Conservation (phyloP, 1,140 invertebrate species). For the Maconellicoccus hirsutus region DNA sequence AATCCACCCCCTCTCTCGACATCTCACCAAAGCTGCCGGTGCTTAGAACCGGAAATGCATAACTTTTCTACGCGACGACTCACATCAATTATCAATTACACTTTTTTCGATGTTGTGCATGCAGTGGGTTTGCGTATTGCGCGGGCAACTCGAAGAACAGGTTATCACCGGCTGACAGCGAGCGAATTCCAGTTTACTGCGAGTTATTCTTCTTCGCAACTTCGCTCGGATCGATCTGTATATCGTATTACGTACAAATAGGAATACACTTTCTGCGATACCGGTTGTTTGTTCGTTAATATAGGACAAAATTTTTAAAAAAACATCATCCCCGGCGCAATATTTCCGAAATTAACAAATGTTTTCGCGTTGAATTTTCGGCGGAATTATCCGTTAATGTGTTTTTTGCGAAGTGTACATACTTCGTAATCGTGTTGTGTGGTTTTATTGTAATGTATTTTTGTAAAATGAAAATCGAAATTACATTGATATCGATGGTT, state of each 20-base stretch:
- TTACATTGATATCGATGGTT: constrained; percentile 11
- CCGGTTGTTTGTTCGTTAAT: background rate
- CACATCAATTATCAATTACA: too few species aligned
- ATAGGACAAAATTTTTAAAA: background rate
- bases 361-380: background rate
- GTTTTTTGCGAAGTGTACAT: background rate
- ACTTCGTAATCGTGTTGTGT: background rate
- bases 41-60: too few species aligned
- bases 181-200: background rate
- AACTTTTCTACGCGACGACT: too few species aligned
- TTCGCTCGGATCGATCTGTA: background rate
- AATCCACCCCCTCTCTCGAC: too few species aligned
- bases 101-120: background rate
- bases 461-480: constrained; percentile 17
- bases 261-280: background rate
- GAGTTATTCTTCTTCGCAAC: background rate
- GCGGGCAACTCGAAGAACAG: background rate
- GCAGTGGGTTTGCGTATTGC: background rate
- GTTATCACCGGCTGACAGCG: background rate
- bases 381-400: background rate
- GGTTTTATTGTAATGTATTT: background rate
- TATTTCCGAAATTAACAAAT: background rate
- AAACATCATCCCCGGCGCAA: background rate
- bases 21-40: too few species aligned
- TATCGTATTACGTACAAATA: constrained; percentile 9